Conservation (phyloP, 2,113 vertebrate species). For the Mirounga angustirostris region DNA sequence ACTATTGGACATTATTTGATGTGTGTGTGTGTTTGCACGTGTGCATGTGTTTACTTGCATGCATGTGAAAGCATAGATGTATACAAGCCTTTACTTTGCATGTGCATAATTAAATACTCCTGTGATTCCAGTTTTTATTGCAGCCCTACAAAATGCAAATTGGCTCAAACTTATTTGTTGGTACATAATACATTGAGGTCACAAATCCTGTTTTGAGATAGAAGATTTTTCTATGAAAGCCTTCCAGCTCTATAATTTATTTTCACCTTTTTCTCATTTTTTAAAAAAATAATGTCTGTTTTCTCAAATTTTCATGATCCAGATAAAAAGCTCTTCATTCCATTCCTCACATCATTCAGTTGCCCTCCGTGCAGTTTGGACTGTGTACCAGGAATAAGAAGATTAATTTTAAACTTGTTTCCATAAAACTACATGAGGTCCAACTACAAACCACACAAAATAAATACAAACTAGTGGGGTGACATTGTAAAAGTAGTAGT, state of each 20-base stretch:
- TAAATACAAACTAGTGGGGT: not conserved
- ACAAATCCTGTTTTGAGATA: slow-evolving; percentile 12
- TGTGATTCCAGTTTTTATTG: not conserved
- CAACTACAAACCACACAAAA: not conserved
- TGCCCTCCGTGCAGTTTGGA: not conserved
- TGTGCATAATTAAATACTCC: not conserved
- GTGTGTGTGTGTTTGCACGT: no score
- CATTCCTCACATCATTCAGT: not conserved
- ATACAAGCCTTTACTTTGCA: not conserved
- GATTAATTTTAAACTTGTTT: slow-evolving; percentile 25
- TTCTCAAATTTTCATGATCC: not conserved
- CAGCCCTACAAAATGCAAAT: not conserved
- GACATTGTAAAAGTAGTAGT: slow-evolving; percentile 4
- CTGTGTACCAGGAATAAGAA: not conserved
- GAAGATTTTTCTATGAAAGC: not conserved
- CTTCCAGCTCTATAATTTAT: not conserved
- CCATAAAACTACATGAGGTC: not conserved
- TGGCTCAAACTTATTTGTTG: not conserved
- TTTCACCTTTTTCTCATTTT: not conserved
- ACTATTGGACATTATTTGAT: not conserved
- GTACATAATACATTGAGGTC: not conserved
- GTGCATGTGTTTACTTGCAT: not conserved
- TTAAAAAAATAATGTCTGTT: not conserved
- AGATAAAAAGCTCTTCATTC: slow-evolving; percentile 5
- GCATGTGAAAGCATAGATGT: not conserved